Percentiles rank a stretch among this genome's conserved stretches.
Conservation (phyloP, 2,113 vertebrate genomes). For the Ornithorhynchus anatinus region DNA sequence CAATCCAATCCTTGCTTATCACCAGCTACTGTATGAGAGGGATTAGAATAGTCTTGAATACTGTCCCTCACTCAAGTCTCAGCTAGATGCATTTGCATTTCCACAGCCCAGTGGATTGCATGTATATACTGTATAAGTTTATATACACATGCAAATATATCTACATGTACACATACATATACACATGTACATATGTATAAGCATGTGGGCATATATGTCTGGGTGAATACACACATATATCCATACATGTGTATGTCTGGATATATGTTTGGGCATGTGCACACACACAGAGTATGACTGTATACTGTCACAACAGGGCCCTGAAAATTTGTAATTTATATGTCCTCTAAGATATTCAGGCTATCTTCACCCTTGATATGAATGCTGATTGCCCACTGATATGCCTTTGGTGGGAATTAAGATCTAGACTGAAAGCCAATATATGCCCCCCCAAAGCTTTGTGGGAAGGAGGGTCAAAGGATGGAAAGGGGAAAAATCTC, state of each 20-base stretch:
- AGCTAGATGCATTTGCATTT: not conserved
- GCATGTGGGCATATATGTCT: too few relatives aligned
- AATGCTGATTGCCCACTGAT: not conserved
- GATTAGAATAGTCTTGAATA: not conserved
- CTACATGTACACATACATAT: too few relatives aligned
- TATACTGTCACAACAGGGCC: not conserved
- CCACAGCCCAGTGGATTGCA: not conserved
- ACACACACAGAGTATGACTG: too few relatives aligned
- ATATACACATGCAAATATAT: too few relatives aligned
- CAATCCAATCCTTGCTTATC: not conserved
- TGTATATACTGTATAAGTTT: conserved; percentile 7
- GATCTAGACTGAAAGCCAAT: too few relatives aligned
- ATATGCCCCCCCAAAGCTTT: too few relatives aligned
- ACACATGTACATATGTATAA: too few relatives aligned
- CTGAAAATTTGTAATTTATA: conserved; percentile 21
- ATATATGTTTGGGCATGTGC: too few relatives aligned
- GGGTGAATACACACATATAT: too few relatives aligned
- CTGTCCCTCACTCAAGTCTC: not conserved
- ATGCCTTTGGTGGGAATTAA: too few relatives aligned
- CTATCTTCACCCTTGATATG: not conserved
- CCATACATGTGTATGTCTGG: too few relatives aligned
- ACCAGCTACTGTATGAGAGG: not conserved
- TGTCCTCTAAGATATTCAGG: not conserved
- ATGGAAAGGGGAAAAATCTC: conserved; percentile 42
- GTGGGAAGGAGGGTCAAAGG: too few relatives aligned